Evolutionary conservation across 2,888 invertebrate species (phyloP).

Genomic region (Xanthorhoe designata): DNA sequence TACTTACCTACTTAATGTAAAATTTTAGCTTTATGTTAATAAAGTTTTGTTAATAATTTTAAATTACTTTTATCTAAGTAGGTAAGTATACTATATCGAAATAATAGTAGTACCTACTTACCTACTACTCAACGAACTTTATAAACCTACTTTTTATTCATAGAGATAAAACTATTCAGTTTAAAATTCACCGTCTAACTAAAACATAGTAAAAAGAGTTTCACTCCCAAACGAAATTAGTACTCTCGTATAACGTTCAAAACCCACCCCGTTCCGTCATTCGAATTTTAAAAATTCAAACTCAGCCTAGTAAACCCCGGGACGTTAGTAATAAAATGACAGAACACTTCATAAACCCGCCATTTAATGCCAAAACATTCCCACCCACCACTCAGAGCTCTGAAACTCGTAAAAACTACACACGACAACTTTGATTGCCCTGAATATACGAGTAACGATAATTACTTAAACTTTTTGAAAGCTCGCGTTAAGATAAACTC

Average conservation of each 20-base stretch:
- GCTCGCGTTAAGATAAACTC: conserved; percentile 32
- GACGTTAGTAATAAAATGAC: conserved; percentile 21
- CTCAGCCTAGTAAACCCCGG: conserved; percentile 10
- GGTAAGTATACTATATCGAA: background rate
- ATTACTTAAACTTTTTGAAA: conserved; percentile 35
- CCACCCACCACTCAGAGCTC: conserved; percentile 5
- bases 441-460: conserved; percentile 33
- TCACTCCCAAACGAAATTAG: background rate
- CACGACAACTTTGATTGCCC: conserved; percentile 36
- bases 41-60: background rate
- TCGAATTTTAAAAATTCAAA: conserved; percentile 9
- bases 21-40: background rate
- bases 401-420: conserved; percentile 35
- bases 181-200: background rate
- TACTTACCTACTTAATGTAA: background rate
- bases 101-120: too few species aligned
- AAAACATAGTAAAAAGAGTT: background rate
- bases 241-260: background rate
- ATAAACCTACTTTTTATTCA: background rate
- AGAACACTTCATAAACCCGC: conserved; percentile 29
- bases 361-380: conserved; percentile 23
- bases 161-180: background rate
- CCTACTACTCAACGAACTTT: background rate
- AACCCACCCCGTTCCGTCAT: conserved; percentile 14
- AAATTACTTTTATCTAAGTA: background rate